phyloP scores from a whole-genome alignment of 2,888 invertebrate species.

The Drosophila multiciliata region DNA sequence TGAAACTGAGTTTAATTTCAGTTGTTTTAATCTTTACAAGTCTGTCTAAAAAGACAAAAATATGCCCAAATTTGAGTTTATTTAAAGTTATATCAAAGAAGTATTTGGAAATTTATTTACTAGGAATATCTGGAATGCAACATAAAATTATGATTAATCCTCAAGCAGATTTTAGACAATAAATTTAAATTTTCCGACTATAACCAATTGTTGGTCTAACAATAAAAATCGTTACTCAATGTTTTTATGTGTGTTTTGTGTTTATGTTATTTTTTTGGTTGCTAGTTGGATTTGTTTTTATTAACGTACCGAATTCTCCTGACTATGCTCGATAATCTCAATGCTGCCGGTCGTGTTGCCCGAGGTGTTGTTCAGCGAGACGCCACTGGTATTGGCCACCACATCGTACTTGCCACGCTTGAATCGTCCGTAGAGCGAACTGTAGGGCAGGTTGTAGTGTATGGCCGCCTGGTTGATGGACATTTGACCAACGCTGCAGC shows the following conservation, averaged over 20 bases:
- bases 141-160: accelerated
- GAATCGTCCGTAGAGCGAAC: conserved; percentile 94
- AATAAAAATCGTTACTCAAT: neutral
- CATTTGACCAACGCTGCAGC: conserved; percentile 92
- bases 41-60: neutral
- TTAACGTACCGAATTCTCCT: conserved; percentile 85
- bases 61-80: too few relatives aligned
- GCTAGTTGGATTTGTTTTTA: neutral
- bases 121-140: neutral
- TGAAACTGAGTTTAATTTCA: neutral
- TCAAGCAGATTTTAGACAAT: neutral
- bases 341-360: conserved; percentile 84
- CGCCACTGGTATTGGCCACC: conserved; percentile 82
- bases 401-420: conserved; percentile 93
- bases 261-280: neutral
- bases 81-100: neutral
- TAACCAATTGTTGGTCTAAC: neutral
- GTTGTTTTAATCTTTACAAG: neutral
- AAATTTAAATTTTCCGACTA: neutral
- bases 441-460: conserved; percentile 95
- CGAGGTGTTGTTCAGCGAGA: conserved; percentile 82
- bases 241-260: neutral
- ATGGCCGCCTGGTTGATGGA: conserved; percentile 97
- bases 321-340: conserved; percentile 85
- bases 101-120: neutral